Evolutionary conservation across 2,113 vertebrate genomes (phyloP).

Genomic region (Sinocyclocheilus anophthalmus): DNA sequence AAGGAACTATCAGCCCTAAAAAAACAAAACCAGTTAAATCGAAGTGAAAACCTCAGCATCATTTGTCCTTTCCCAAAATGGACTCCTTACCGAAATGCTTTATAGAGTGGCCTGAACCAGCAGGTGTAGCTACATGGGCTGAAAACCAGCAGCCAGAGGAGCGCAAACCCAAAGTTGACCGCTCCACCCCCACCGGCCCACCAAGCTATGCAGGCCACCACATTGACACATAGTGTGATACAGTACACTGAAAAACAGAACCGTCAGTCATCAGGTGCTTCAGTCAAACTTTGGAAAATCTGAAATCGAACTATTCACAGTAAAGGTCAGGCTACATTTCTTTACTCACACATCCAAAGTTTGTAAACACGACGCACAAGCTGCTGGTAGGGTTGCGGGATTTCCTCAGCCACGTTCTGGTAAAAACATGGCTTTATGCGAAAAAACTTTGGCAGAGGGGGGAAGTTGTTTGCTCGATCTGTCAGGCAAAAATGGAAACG

Average conservation of each 20-base stretch:
- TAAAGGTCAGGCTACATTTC: neutral
- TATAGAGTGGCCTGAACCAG: constrained; percentile 94
- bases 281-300: neutral
- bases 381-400: constrained; percentile 82
- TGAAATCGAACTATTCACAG: neutral
- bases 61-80: neutral
- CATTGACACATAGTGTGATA: constrained; percentile 80
- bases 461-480: constrained; percentile 92
- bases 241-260: constrained; percentile 84
- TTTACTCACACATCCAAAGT: constrained; percentile 90
- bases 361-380: constrained; percentile 88
- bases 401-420: constrained; percentile 91
- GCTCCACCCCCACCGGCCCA: constrained; percentile 83
- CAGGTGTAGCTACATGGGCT: constrained; percentile 89
- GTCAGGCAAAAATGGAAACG: constrained; percentile 17
- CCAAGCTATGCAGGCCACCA: constrained; percentile 91
- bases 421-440: constrained; percentile 94
- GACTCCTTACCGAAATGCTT: constrained; percentile 87
- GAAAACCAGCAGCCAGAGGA: constrained; percentile 91
- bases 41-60: neutral
- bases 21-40: neutral
- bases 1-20: constrained; percentile 93
- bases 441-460: constrained; percentile 85
- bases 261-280: neutral
- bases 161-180: constrained; percentile 84